phyloP scores from a whole-genome alignment of 2,113 vertebrate species.

The Lontra canadensis region DNA sequence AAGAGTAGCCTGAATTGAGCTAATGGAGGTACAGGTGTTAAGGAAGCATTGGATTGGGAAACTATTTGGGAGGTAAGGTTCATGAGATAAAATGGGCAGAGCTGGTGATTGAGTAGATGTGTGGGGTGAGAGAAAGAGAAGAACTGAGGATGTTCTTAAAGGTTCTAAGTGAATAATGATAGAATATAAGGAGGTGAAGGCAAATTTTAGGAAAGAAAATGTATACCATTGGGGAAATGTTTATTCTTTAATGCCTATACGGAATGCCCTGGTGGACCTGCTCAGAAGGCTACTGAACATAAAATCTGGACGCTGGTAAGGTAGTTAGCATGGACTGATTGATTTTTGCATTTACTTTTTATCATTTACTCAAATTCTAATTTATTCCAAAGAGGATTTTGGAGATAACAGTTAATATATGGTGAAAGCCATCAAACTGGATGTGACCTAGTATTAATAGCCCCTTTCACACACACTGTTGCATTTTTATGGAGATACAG shows the following conservation, averaged over 20 bases:
- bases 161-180: background rate
- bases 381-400: slow-evolving; percentile 15
- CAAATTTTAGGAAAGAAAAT: background rate
- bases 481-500: background rate
- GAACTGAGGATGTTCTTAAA: background rate
- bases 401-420: background rate
- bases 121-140: background rate
- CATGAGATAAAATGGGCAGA: background rate
- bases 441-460: background rate
- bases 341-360: slow-evolving; percentile 17
- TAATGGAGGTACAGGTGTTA: background rate
- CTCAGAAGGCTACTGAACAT: background rate
- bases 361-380: background rate
- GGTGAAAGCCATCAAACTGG: background rate
- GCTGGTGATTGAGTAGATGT: background rate
- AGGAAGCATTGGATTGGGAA: background rate
- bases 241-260: background rate
- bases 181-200: background rate
- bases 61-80: background rate
- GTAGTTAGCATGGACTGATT: background rate
- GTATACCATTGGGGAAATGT: background rate
- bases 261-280: background rate
- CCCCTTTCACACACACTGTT: background rate
- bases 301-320: background rate
- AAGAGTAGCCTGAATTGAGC: background rate